Percentiles rank a stretch among this genome's conserved stretches.
phyloP scores from a whole-genome alignment of 2,113 vertebrate genomes.

The Acanthochromis polyacanthus region DNA sequence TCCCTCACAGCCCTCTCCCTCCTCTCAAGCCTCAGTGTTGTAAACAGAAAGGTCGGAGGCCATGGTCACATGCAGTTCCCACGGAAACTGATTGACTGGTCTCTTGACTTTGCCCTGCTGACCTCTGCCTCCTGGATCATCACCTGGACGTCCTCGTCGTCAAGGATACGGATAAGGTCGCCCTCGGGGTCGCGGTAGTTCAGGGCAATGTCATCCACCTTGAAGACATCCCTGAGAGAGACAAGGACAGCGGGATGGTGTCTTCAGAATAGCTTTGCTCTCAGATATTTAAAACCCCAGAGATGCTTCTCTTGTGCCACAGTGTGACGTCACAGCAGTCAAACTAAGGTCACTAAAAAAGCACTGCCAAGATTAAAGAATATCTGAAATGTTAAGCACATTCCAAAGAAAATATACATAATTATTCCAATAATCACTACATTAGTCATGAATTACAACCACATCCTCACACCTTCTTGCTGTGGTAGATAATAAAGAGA shows the following conservation, averaged over 20 bases:
- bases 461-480: too few relatives aligned
- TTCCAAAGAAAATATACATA: too few relatives aligned
- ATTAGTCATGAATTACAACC: too few relatives aligned
- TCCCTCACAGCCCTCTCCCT: neutral
- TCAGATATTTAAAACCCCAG: too few relatives aligned
- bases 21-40: constrained; percentile 76
- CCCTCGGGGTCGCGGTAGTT: constrained; percentile 92
- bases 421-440: too few relatives aligned
- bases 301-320: too few relatives aligned
- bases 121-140: constrained; percentile 85
- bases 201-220: constrained; percentile 85
- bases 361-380: too few relatives aligned
- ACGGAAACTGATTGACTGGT: constrained; percentile 88
- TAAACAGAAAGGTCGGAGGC: constrained; percentile 88
- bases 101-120: constrained; percentile 75
- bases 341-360: too few relatives aligned
- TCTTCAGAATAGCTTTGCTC: neutral
- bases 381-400: too few relatives aligned
- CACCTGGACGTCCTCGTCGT: constrained; percentile 89
- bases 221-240: constrained; percentile 87
- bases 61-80: constrained; percentile 91
- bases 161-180: constrained; percentile 91
- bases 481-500: too few relatives aligned
- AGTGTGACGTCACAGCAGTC: too few relatives aligned
- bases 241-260: neutral